Evolutionary conservation across 2,797 vertebrate species (phyloP), one percentile per base, ranked within the genome.

Genomic region (Myotis vivesi): DNA sequence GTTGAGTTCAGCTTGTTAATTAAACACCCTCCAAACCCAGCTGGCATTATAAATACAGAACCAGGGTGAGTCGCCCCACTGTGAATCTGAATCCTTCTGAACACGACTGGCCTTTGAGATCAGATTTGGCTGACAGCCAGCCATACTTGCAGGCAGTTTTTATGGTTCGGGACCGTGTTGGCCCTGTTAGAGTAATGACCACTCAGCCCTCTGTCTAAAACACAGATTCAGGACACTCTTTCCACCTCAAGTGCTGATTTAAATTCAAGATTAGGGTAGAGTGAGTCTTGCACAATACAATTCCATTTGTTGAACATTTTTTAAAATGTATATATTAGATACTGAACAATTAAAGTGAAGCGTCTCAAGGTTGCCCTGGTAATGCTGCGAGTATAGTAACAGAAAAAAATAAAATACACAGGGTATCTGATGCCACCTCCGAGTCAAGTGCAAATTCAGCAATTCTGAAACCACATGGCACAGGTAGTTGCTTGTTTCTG

Each of bases 161-260:
- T 87, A 81, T 28, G 72, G 87, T 73, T 83, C 15, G 1, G 83
- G 93, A 92, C 91, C 72, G 19, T n/a, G 8, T 96, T 96, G 86
- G 83, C 94, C 95, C 91, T 73, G 38, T 89, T 92, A 69, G 15
- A 80, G 64, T 82, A 89, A 94, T 16, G 73, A 92, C 76, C 28
- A 2, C 91, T 96, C 92, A 64, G 73, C 96, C 89, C 97, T 96
- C 77, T 57, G 10, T 95, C 94, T 94, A 93, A 96, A 91, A 86
- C 82, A 81, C 85, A 94, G 87, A 71, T 97, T 97, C 96, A 97
- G 95, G 96, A 96, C 95, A 92, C 79, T 95, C 87, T 96, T 97
- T 94, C 96, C 95, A 97, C 95, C 95, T 96, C 95, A 96, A 97
- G 91, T 97, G 96, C 96, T 97, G 96, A 96, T 95, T 88, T 95